phyloP scores from a whole-genome alignment of 2,888 invertebrate species.

The Dioctria rufipes region DNA sequence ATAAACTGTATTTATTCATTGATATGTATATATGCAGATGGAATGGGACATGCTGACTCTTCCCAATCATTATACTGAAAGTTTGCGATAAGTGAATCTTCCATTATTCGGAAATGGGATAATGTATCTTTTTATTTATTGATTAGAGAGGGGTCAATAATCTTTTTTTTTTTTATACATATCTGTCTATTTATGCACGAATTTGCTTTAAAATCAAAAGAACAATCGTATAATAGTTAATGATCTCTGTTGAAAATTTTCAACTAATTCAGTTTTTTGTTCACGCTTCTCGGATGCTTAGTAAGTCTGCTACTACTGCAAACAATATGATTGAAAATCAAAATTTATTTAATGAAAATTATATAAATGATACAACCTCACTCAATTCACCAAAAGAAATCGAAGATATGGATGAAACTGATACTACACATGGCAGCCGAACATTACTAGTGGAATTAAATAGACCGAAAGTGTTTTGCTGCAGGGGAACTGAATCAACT shows the following conservation, averaged over 20 bases:
- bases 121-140: no score
- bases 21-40: no score
- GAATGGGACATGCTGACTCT: no score
- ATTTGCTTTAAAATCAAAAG: background rate
- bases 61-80: no score
- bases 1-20: no score
- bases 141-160: background rate
- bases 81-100: no score
- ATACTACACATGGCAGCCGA: conserved; percentile 68
- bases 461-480: conserved; percentile 68
- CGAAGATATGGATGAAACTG: conserved; percentile 69
- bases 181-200: conserved; percentile 30
- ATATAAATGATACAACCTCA: conserved; percentile 71
- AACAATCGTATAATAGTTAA: conserved; percentile 8
- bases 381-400: conserved; percentile 60
- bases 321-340: conserved; percentile 20
- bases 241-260: conserved; percentile 14
- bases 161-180: background rate
- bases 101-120: no score
- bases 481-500: conserved; percentile 59
- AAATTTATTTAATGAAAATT: conserved; percentile 70
- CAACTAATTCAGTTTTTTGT: conserved; percentile 50
- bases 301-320: conserved; percentile 61
- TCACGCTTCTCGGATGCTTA: conserved; percentile 47
- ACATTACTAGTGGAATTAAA: conserved; percentile 67